Percentiles rank a stretch among this genome's conserved stretches.
These are phyloP conservation scores for Syngnathus acus DNA, from an alignment of 2,797 vertebrate species.

Conservation along the genomic window DNA sequence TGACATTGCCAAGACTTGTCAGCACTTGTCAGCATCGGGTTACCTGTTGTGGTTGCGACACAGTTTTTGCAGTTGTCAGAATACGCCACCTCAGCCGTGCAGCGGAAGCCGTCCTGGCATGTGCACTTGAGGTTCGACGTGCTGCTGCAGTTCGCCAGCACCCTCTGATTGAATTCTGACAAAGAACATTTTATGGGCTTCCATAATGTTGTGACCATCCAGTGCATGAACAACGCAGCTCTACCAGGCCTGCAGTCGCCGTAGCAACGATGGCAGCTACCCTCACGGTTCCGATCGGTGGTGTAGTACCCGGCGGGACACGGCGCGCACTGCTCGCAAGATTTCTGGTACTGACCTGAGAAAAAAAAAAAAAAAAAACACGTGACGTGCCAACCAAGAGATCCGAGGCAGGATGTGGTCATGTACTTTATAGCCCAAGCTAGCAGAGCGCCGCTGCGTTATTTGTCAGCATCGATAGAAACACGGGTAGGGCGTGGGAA, in stretches of 20 bases:
- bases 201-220: neutral
- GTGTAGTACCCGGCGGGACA: constrained; percentile 39
- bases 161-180: constrained; percentile 34
- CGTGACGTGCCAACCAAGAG: constrained; percentile 20
- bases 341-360: constrained; percentile 33
- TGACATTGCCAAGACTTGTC: too few species aligned
- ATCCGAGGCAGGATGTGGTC: constrained; percentile 49
- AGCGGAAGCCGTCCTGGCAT: constrained; percentile 36
- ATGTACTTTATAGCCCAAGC: too few species aligned
- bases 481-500: neutral
- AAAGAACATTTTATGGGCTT: neutral
- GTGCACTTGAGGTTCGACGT: constrained; percentile 27
- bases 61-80: constrained; percentile 33
- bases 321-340: constrained; percentile 22
- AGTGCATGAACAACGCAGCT: neutral
- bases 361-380: constrained; percentile 21
- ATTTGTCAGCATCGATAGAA: neutral
- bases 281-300: constrained; percentile 11
- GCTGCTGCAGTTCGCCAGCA: constrained; percentile 35
- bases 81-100: accelerated
- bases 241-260: constrained; percentile 48
- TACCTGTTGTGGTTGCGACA: constrained; percentile 20
- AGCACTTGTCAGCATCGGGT: constrained; percentile 9
- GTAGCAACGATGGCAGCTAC: constrained; percentile 31
- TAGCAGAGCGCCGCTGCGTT: neutral